Evolutionary conservation across 2,888 invertebrate species (phyloP).

Genomic region (Zhuqinia jingwanae): DNA sequence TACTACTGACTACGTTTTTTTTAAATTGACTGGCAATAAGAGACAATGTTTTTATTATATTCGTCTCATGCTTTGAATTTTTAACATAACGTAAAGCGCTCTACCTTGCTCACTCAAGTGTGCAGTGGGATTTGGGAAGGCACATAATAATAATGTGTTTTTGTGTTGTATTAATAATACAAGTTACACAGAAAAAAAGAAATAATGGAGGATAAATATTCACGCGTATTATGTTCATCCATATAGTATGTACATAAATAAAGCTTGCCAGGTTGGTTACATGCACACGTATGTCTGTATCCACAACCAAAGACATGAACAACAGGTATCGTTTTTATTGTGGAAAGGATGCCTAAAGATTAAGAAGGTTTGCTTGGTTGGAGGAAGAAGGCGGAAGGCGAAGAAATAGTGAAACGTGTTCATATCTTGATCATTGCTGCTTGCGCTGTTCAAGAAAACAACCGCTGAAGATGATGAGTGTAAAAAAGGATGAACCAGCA

Average conservation of each 20-base stretch:
- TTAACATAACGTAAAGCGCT: too few species aligned
- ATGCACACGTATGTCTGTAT: not conserved
- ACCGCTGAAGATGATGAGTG: slow-evolving; percentile 21
- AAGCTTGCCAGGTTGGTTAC: too few species aligned
- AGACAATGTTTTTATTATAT: too few species aligned
- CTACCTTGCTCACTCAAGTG: slow-evolving; percentile 22
- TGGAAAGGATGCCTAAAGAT: slow-evolving; percentile 9
- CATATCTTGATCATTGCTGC: slow-evolving; percentile 9
- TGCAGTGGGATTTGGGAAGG: slow-evolving; percentile 3
- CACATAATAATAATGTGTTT: not conserved
- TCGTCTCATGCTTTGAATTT: too few species aligned
- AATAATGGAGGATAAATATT: slow-evolving; percentile 25
- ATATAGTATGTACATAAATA: too few species aligned
- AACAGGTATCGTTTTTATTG: slow-evolving; percentile 9
- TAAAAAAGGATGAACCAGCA: slow-evolving; percentile 46
- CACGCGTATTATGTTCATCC: too few species aligned
- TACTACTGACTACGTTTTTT: too few species aligned
- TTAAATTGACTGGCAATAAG: too few species aligned
- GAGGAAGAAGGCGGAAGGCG: not conserved
- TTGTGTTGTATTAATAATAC: too few species aligned
- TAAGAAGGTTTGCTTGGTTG: slow-evolving; percentile 9
- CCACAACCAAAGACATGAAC: not conserved
- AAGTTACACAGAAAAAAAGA: slow-evolving; percentile 8
- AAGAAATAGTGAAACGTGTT: not conserved
- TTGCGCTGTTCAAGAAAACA: not conserved